Evolutionary conservation across 1,140 invertebrate species (phyloP), one percentile per base, ranked within the genome.

Genomic region (Phymastichus coffea): DNA sequence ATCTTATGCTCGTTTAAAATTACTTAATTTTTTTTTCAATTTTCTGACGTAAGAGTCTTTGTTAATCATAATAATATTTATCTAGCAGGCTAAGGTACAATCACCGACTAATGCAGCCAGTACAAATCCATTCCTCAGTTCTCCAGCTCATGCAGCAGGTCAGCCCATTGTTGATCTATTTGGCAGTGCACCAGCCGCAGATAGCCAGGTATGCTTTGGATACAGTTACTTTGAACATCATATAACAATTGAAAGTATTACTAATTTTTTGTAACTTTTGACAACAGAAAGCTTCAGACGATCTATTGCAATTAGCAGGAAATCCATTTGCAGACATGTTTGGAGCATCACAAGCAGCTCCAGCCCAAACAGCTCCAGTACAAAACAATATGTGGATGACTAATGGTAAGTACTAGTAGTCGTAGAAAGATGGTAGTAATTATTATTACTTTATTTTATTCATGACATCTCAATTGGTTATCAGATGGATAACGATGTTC

Each of bases 291-390:
- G 89, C 92, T 20, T 94, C 92, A 7, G 93, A 95, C 70, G 94
- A 96, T 81, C 81, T 96, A 57, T 83, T 97, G 30, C 90, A 93
- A 70, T 80, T 96, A 63, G 88, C 75, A 37, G 83, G 86, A 43
- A 97, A 96, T 84, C 94, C 94, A 20, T 97, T 96, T 77, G 89
- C 91, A 28, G 91, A 95, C 71, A 92, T 92, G 81, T 92, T 93
- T 74, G 84, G 84, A 44, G 81, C 77, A 30, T 75, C 81, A 30
- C 78, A 79, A 58, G 66, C 68, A 58, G 66, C 68, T 23, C 63
- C 72, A 20, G 65, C 65, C 57, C 74, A 82, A 57, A 71, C 79
- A 57, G 70, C 77, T 7, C 72, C 75, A 25, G 65, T 70, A 40
- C 70, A 75, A 65, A 85, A 83, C 72, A 85, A 84, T 70, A 82